Percentiles rank a stretch among this genome's conserved stretches.
These are phyloP conservation scores for Tyria jacobaeae DNA, from an alignment of 2,888 invertebrate genomes.

Conservation along the genomic window DNA sequence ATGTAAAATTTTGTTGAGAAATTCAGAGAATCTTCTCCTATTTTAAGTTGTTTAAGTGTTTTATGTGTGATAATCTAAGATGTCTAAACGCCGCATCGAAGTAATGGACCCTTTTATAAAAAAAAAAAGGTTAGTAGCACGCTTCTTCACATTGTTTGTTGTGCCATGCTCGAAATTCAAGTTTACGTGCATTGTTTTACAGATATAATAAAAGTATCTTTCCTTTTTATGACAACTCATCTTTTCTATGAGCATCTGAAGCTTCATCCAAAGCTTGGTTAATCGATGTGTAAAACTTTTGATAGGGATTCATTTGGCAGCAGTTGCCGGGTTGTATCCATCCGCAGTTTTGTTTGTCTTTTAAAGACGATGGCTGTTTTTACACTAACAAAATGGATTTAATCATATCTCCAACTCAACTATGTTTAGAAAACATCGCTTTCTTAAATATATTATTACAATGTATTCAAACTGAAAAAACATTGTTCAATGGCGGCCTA, in stretches of 20 bases:
- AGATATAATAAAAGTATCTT: slow-evolving; percentile 17
- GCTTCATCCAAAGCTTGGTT: neutral
- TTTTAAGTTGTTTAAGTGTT: slow-evolving; percentile 53
- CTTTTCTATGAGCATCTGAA: neutral
- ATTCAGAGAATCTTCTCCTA: slow-evolving; percentile 55
- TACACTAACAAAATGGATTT: neutral
- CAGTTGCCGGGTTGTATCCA: slow-evolving; percentile 9
- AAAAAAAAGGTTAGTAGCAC: slow-evolving; percentile 88
- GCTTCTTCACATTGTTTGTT: slow-evolving; percentile 43
- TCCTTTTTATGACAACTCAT: neutral
- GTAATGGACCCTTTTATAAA: slow-evolving; percentile 94
- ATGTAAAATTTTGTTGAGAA: slow-evolving; percentile 59
- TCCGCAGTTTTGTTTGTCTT: neutral
- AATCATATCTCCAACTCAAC: neutral
- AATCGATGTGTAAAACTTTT: neutral
- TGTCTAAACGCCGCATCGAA: slow-evolving; percentile 96
- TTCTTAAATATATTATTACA: neutral
- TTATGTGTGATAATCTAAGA: slow-evolving; percentile 69
- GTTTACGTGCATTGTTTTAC: slow-evolving; percentile 49
- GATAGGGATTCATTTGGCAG: neutral
- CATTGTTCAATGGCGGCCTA: neutral
- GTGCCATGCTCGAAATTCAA: slow-evolving; percentile 60
- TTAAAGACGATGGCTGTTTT: too few relatives aligned
- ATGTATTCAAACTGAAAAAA: neutral
- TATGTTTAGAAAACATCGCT: neutral